Percentiles rank a stretch among this genome's conserved stretches.
Conservation (phyloP, 2,888 invertebrate species). For the Autographa pulchrina region DNA sequence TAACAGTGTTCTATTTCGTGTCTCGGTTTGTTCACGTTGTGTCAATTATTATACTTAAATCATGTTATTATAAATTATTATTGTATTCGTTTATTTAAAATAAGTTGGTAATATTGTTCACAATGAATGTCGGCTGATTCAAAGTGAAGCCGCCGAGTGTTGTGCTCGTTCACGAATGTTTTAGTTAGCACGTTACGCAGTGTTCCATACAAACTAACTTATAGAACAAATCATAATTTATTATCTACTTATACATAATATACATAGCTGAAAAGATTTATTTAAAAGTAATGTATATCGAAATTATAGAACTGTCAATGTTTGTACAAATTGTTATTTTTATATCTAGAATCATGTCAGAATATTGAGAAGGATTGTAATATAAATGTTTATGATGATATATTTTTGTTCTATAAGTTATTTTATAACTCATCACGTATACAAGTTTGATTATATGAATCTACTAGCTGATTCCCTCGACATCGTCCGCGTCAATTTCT, state of each 20-base stretch:
- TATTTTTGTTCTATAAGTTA: conserved; percentile 53
- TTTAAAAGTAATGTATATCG: not conserved
- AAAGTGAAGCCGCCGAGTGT: not conserved
- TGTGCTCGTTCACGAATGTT: conserved; percentile 2
- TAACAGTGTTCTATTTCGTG: not conserved
- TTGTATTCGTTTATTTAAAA: not conserved
- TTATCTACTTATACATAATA: conserved; percentile 6
- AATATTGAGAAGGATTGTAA: not conserved
- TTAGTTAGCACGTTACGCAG: conserved; percentile 45
- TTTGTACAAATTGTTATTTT: not conserved
- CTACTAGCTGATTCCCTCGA: too few species aligned
- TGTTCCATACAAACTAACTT: conserved; percentile 33
- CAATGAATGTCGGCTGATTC: not conserved
- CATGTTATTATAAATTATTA: not conserved
- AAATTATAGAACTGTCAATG: not conserved
- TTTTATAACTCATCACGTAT: conserved; percentile 36
- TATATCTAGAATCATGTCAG: not conserved
- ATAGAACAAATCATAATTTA: conserved; percentile 44
- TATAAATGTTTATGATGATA: too few species aligned
- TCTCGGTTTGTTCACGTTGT: not conserved
- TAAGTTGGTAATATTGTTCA: too few species aligned
- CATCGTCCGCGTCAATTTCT: too few species aligned
- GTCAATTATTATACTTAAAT: not conserved
- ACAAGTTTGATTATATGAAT: conserved; percentile 31
- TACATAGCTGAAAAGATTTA: not conserved